A percentile compares a stretch with the other conserved stretches of the same genome.
Conservation (phyloP, 1,140 invertebrate species). For the Drosophila orosa region DNA sequence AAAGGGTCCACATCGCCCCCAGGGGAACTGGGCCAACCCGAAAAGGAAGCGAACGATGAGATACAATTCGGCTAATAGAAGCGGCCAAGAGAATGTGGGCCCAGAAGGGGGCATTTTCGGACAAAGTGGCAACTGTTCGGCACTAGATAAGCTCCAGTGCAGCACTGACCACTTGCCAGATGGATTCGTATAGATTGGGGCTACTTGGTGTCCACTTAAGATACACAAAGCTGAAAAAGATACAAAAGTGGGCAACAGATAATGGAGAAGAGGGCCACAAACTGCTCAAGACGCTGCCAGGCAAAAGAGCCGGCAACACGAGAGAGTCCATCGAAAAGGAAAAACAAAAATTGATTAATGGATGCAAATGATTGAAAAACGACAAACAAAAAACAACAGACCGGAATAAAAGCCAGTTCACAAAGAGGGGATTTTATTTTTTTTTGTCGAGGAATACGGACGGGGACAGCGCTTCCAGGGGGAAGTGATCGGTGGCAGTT, state of each 20-base stretch:
- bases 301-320: conserved; percentile 11
- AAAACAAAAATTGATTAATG: conserved; percentile 78
- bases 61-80: conserved; percentile 61
- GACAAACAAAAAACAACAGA: conserved; percentile 53
- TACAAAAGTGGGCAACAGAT: conserved; percentile 45
- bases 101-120: conserved; percentile 6
- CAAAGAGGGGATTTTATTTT: neutral
- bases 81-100: conserved; percentile 23
- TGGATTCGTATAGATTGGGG: conserved; percentile 49
- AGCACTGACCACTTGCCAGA: conserved; percentile 62
- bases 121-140: conserved; percentile 70
- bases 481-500: neutral
- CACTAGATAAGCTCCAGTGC: conserved; percentile 60
- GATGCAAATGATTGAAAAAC: conserved; percentile 79
- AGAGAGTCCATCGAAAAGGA: conserved; percentile 16
- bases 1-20: conserved; percentile 56
- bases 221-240: conserved; percentile 57
- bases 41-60: conserved; percentile 53
- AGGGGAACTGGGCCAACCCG: conserved; percentile 50
- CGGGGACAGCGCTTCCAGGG: neutral
- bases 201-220: conserved; percentile 73
- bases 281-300: conserved; percentile 16
- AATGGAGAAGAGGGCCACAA: conserved; percentile 25
- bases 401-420: conserved; percentile 23
- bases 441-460: neutral